Conservation (phyloP, 2,888 invertebrate genomes). For the Carterocephalus palaemon region DNA sequence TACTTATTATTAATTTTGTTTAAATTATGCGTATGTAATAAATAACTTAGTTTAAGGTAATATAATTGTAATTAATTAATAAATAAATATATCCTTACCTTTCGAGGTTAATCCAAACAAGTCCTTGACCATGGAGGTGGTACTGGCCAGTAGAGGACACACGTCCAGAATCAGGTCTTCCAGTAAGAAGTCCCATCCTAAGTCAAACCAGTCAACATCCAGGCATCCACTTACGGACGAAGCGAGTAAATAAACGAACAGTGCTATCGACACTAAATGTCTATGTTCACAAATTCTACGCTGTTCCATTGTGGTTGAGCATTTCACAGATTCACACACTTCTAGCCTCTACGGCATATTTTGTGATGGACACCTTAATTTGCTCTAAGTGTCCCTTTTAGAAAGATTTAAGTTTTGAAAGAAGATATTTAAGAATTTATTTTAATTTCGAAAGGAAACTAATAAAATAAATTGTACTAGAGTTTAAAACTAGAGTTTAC, state of each 20-base stretch:
- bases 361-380: no score
- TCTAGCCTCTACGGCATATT: no score
- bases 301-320: neutral
- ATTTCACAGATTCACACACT: neutral
- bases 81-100: slow-evolving; percentile 44
- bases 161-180: slow-evolving; percentile 53
- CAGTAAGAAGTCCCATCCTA: slow-evolving; percentile 55
- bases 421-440: no score
- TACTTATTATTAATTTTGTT: no score
- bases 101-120: slow-evolving; percentile 45
- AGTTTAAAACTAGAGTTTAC: no score
- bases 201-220: slow-evolving; percentile 32
- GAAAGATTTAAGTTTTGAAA: no score
- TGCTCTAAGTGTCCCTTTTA: no score
- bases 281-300: slow-evolving; percentile 1
- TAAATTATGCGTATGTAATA: no score
- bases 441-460: no score
- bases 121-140: slow-evolving; percentile 48
- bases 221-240: slow-evolving; percentile 47
- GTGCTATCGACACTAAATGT: neutral
- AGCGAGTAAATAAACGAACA: slow-evolving; percentile 32
- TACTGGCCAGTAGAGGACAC: slow-evolving; percentile 53
- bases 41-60: no score
- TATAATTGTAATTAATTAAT: slow-evolving; percentile 22
- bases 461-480: no score